A percentile compares a stretch with the other conserved stretches of the same genome.
These are phyloP conservation scores for Erpobdella octoculata DNA, from an alignment of 2,888 invertebrate species.

Conservation along the genomic window DNA sequence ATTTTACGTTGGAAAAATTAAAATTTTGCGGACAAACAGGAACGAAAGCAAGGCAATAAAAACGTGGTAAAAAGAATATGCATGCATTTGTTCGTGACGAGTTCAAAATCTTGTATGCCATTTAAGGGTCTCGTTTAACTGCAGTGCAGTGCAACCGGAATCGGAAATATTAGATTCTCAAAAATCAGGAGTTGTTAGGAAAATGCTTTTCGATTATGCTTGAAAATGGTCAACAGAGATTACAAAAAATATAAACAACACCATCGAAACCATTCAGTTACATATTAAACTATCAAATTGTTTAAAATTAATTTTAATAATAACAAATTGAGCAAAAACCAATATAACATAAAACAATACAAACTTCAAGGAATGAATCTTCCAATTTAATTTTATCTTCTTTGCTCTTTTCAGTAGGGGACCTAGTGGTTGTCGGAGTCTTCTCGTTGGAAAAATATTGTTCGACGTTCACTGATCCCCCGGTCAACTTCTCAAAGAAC, in stretches of 20 bases:
- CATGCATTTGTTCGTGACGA: too few species aligned
- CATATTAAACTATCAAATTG: not conserved
- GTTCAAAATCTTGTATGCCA: too few species aligned
- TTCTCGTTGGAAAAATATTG: not conserved
- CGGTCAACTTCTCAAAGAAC: conserved; percentile 5
- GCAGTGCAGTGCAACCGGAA: too few species aligned
- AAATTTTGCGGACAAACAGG: too few species aligned
- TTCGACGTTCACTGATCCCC: conserved; percentile 3
- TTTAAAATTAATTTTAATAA: too few species aligned
- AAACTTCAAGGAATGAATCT: conserved; percentile 13
- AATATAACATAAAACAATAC: not conserved
- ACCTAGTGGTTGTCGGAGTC: not conserved
- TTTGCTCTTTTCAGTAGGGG: conserved; percentile 19
- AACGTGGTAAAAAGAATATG: too few species aligned
- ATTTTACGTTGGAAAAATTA: too few species aligned
- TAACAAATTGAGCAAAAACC: not conserved
- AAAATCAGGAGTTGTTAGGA: too few species aligned
- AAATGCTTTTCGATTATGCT: too few species aligned
- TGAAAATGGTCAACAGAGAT: not conserved
- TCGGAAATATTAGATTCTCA: too few species aligned
- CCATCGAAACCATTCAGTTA: not conserved
- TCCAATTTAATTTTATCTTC: conserved; percentile 6
- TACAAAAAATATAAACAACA: not conserved
- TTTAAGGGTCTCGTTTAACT: too few species aligned
- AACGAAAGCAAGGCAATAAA: too few species aligned